phyloP scores from a whole-genome alignment of 2,113 vertebrate species.

The Machaerirhynchus nigripectus region DNA sequence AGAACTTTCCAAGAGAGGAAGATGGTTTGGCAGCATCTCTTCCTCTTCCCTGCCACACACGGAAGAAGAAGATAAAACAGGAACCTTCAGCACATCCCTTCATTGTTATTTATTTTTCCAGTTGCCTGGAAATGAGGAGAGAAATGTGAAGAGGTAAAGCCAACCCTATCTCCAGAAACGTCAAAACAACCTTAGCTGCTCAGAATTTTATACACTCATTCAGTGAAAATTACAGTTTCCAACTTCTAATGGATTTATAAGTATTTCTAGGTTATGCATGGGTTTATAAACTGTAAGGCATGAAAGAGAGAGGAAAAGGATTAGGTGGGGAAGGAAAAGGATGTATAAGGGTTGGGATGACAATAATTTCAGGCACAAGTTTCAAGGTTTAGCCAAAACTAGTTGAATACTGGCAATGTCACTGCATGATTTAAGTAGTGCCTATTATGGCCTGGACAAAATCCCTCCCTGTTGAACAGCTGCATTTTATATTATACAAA shows the following conservation, averaged over 20 bases:
- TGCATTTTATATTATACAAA: neutral
- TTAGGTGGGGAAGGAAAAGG: neutral
- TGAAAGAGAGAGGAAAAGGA: neutral
- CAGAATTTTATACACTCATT: neutral
- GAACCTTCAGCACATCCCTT: neutral
- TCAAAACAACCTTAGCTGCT: neutral
- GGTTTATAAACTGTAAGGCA: neutral
- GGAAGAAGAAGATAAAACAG: neutral
- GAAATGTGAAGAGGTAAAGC: neutral
- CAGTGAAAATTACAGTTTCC: neutral
- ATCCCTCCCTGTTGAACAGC: neutral
- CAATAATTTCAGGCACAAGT: neutral
- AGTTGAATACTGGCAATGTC: neutral
- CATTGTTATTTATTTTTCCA: neutral
- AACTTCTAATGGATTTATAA: neutral
- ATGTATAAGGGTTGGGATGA: neutral
- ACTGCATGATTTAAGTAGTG: neutral
- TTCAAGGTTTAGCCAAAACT: neutral
- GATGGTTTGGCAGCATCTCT: neutral
- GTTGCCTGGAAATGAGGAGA: neutral
- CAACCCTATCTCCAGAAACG: neutral
- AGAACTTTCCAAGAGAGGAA: neutral
- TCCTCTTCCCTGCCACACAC: neutral
- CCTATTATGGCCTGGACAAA: neutral
- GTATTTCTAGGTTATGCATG: neutral